Conservation (phyloP, 64 coral and sea anemone species). For the Dendrophyllia cribrosa region DNA sequence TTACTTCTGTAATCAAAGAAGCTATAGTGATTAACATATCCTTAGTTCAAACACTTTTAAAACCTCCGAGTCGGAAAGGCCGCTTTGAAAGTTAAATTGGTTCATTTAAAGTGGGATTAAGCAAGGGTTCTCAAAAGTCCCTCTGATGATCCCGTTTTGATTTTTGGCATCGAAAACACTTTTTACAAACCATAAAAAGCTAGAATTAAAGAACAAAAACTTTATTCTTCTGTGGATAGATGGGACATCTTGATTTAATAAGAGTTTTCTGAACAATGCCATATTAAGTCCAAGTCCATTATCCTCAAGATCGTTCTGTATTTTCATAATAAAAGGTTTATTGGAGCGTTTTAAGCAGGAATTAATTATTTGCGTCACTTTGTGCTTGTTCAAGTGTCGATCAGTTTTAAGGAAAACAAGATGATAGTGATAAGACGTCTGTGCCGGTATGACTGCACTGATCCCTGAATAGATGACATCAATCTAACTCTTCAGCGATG, state of each 20-base stretch:
- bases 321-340: conserved; percentile 38
- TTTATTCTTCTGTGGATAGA: neutral
- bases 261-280: neutral
- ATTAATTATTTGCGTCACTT: neutral
- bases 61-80: neutral
- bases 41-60: conserved; percentile 10
- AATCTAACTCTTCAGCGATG: neutral
- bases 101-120: neutral
- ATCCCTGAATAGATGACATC: neutral
- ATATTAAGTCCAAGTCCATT: neutral
- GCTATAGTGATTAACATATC: conserved; percentile 11
- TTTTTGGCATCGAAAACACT: neutral
- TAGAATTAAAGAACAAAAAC: neutral
- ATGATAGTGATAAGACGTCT: neutral
- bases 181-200: neutral
- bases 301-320: neutral
- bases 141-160: neutral
- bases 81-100: neutral
- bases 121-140: neutral
- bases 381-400: neutral
- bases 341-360: neutral
- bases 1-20: conserved; percentile 27
- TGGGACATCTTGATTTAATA: neutral
- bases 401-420: neutral
- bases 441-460: neutral